These are phyloP conservation scores for Atrina japonica DNA, from an alignment of 2,888 invertebrate genomes.

Conservation along the genomic window DNA sequence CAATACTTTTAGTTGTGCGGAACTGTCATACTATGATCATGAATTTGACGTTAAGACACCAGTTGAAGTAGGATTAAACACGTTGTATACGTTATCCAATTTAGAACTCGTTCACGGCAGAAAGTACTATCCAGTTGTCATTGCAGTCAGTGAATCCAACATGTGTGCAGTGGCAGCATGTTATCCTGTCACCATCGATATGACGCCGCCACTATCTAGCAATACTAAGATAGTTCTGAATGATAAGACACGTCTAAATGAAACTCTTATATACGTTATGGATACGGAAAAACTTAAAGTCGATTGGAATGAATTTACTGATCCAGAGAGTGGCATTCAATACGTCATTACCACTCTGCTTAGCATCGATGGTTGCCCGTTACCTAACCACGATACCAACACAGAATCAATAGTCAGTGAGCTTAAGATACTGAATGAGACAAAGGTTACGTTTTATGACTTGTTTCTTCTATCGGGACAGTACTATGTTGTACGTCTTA, in stretches of 20 bases:
- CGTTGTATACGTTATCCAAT: slow-evolving; percentile 8
- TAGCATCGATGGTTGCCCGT: slow-evolving; percentile 23
- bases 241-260: slow-evolving; percentile 1
- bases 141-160: slow-evolving; percentile 33
- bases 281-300: slow-evolving; percentile 20
- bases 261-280: slow-evolving; percentile 9
- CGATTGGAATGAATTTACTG: slow-evolving; percentile 18
- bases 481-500: slow-evolving; percentile 30
- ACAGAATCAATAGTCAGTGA: neutral
- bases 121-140: slow-evolving; percentile 28
- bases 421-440: slow-evolving; percentile 11
- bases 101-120: slow-evolving; percentile 34
- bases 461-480: slow-evolving; percentile 13
- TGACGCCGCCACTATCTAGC: slow-evolving; percentile 34
- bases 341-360: slow-evolving; percentile 9
- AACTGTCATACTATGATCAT: neutral
- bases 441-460: slow-evolving; percentile 22
- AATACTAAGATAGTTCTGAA: slow-evolving; percentile 16
- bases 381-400: neutral
- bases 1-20: slow-evolving; percentile 15
- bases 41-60: slow-evolving; percentile 16
- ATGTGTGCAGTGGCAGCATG: slow-evolving; percentile 26
- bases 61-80: slow-evolving; percentile 15
- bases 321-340: slow-evolving; percentile 36
- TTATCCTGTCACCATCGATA: slow-evolving; percentile 31